phyloP scores from a whole-genome alignment of 1,140 invertebrate genomes.

The Caenorhabditis brenneri region DNA sequence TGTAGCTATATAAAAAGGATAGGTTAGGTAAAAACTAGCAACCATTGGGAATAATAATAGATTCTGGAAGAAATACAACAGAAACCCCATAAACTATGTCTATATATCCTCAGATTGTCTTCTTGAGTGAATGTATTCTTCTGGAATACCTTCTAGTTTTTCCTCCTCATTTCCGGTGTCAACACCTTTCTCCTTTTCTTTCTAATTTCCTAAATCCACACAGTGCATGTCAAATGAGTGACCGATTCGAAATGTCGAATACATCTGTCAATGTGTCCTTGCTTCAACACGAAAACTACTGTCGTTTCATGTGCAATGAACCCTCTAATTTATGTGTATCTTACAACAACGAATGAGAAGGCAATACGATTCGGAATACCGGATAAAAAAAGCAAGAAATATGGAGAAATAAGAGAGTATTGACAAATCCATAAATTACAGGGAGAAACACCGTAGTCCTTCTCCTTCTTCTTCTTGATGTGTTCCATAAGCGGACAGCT shows the following conservation, averaged over 20 bases:
- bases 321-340: conserved; percentile 42
- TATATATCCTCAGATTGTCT: neutral
- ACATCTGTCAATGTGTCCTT: conserved; percentile 3
- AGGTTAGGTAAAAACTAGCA: no score
- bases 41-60: no score
- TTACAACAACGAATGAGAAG: neutral
- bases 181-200: neutral
- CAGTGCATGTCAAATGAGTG: neutral
- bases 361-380: neutral
- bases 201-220: neutral
- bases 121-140: neutral
- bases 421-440: conserved; percentile 38
- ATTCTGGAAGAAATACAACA: no score
- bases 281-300: neutral
- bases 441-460: neutral
- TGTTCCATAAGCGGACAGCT: conserved; percentile 2
- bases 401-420: neutral
- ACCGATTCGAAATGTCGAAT: neutral
- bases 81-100: no score
- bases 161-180: neutral
- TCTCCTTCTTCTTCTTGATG: neutral
- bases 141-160: neutral
- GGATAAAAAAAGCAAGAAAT: neutral
- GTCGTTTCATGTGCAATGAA: conserved; percentile 33
- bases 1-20: no score